phyloP scores from a whole-genome alignment of 2,797 vertebrate species.

The Spinus olivaceus region DNA sequence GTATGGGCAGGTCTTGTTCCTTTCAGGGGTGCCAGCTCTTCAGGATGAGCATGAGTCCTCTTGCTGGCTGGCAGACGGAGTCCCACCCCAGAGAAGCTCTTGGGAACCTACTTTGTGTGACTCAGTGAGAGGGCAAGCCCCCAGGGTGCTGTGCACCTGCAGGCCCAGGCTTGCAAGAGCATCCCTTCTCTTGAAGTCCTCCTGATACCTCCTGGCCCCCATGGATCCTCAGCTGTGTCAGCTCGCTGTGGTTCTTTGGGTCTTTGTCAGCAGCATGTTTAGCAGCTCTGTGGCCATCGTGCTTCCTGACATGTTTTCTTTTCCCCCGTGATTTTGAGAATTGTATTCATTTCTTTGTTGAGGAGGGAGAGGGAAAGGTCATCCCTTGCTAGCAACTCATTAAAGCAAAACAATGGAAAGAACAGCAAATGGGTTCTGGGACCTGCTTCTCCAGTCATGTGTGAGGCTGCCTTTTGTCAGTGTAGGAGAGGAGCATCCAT shows the following conservation, averaged over 20 bases:
- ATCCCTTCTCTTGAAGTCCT: background rate
- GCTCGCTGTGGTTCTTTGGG: background rate
- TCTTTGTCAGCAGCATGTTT: background rate
- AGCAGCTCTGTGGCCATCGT: background rate
- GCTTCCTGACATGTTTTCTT: slow-evolving; percentile 22
- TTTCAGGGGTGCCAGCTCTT: background rate
- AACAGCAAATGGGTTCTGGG: slow-evolving; percentile 9
- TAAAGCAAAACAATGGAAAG: slow-evolving; percentile 57
- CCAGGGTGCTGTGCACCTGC: fast-evolving
- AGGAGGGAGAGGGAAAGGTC: slow-evolving; percentile 40
- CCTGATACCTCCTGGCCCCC: background rate
- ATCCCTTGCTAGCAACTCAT: slow-evolving; percentile 34
- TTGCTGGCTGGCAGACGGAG: background rate
- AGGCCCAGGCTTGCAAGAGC: fast-evolving
- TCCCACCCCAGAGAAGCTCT: background rate
- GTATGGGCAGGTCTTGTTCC: fast-evolving
- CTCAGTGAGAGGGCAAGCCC: background rate
- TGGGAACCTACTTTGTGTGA: background rate
- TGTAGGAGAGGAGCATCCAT: background rate
- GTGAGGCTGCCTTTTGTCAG: slow-evolving; percentile 12
- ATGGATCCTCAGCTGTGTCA: fast-evolving
- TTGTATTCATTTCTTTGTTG: slow-evolving; percentile 21
- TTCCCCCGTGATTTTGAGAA: background rate
- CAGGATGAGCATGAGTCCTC: background rate
- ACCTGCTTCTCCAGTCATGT: background rate